Conservation (phyloP, 1,140 invertebrate genomes). For the Copidosoma floridanum region DNA sequence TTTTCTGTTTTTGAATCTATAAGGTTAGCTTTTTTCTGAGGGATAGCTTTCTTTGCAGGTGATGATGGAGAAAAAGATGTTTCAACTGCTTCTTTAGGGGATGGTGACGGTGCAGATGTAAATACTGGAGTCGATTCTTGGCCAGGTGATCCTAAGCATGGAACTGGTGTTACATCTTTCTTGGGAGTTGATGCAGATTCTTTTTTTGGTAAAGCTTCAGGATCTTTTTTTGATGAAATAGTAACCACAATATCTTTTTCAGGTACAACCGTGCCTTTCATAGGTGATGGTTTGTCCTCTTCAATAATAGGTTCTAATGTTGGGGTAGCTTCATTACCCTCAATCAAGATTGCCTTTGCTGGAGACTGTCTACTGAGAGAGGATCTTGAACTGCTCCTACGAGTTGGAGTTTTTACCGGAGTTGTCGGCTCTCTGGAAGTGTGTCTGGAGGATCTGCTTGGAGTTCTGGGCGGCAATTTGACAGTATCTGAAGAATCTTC, state of each 20-base stretch:
- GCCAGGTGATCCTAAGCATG: neutral
- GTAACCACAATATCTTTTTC: neutral
- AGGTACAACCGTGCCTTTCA: neutral
- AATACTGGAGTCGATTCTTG: neutral
- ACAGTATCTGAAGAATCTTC: constrained; percentile 37
- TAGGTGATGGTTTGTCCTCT: constrained; percentile 24
- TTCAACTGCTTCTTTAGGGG: constrained; percentile 1
- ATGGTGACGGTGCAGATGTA: neutral
- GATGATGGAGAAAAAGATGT: no score
- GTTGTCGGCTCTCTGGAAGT: constrained; percentile 32
- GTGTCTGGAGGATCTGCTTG: constrained; percentile 44
- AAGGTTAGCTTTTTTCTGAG: no score
- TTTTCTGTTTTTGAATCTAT: constrained; percentile 12
- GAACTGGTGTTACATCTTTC: constrained; percentile 1
- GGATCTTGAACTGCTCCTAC: constrained; percentile 32
- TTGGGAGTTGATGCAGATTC: neutral
- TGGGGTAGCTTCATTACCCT: constrained; percentile 31
- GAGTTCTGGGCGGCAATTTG: constrained; percentile 36
- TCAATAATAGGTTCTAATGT: constrained; percentile 31
- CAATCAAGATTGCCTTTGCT: constrained; percentile 32
- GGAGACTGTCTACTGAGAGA: constrained; percentile 34
- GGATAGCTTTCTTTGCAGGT: no score
- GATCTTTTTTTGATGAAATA: neutral
- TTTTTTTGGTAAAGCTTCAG: neutral
- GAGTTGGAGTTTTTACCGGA: constrained; percentile 38